phyloP scores from a whole-genome alignment of 1,140 invertebrate species.

The Trialeurodes vaporariorum region DNA sequence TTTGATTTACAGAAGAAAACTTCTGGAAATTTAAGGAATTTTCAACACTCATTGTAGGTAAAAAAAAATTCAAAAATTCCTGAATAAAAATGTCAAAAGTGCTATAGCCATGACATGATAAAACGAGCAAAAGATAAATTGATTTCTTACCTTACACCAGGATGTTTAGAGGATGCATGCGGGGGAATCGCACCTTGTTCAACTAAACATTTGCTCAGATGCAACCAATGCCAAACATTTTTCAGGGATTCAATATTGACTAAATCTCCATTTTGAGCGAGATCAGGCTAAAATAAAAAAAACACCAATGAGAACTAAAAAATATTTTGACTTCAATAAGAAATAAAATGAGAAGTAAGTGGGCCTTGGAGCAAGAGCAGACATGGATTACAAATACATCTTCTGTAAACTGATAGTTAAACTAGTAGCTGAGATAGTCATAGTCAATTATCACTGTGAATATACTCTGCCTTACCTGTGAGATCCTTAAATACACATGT shows the following conservation, averaged over 20 bases:
- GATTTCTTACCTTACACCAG: constrained; percentile 41
- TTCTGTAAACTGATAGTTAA: too few relatives aligned
- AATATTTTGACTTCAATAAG: constrained; percentile 1
- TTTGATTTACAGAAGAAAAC: too few relatives aligned
- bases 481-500: too few relatives aligned
- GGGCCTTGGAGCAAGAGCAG: not conserved
- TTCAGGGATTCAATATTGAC: constrained; percentile 46
- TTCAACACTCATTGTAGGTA: too few relatives aligned
- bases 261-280: constrained; percentile 51
- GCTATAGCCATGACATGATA: not conserved
- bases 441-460: too few relatives aligned
- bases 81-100: too few relatives aligned
- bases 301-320: too few relatives aligned
- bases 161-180: constrained; percentile 47
- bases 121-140: not conserved
- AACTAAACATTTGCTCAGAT: constrained; percentile 53
- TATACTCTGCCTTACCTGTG: too few relatives aligned
- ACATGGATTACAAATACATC: constrained; percentile 1
- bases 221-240: constrained; percentile 62
- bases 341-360: not conserved
- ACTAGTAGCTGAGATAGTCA: too few relatives aligned
- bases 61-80: too few relatives aligned
- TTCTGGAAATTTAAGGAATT: too few relatives aligned
- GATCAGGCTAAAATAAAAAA: constrained; percentile 39
- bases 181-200: constrained; percentile 47